Percentiles rank a stretch among this genome's conserved stretches.
phyloP scores from a whole-genome alignment of 2,113 vertebrate species.

The Lucifuga dentata region DNA sequence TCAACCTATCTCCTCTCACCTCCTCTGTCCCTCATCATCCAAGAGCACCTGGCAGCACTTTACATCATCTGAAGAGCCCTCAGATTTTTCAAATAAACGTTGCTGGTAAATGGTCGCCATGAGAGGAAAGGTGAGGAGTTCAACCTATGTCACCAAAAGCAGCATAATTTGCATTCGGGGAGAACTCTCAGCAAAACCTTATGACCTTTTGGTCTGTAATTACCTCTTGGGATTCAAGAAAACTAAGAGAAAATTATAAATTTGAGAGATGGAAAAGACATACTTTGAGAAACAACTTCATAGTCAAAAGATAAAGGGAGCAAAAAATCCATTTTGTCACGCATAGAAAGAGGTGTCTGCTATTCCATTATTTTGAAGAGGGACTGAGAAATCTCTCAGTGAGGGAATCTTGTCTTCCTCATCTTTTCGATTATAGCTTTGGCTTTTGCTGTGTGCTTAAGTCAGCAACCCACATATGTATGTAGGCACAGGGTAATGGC shows the following conservation, averaged over 20 bases:
- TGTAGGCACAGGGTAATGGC: slow-evolving; percentile 52
- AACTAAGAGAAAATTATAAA: no score
- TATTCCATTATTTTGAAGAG: slow-evolving; percentile 33
- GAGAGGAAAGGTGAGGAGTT: slow-evolving; percentile 51
- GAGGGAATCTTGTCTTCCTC: slow-evolving; percentile 49
- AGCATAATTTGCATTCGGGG: slow-evolving; percentile 63
- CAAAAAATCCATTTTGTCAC: slow-evolving; percentile 23
- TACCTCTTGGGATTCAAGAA: slow-evolving; percentile 60
- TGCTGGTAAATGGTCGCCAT: slow-evolving; percentile 55
- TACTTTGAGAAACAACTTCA: slow-evolving; percentile 28
- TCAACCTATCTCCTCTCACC: slow-evolving; percentile 12
- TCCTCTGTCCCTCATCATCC: slow-evolving; percentile 26
- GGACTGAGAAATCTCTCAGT: slow-evolving; percentile 40
- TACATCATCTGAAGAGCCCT: slow-evolving; percentile 46
- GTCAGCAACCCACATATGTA: slow-evolving; percentile 70
- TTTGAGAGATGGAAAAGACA: background rate
- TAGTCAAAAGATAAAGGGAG: slow-evolving; percentile 42
- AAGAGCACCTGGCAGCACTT: slow-evolving; percentile 37
- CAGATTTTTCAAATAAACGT: slow-evolving; percentile 56
- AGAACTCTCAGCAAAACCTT: slow-evolving; percentile 47
- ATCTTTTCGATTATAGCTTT: slow-evolving; percentile 47
- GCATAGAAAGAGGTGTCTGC: slow-evolving; percentile 32
- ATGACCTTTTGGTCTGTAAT: slow-evolving; percentile 70
- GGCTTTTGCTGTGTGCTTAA: slow-evolving; percentile 31
- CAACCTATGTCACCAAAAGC: slow-evolving; percentile 25